These are phyloP conservation scores for Nothoprocta pentlandii DNA, from an alignment of 2,113 vertebrate species.

Conservation along the genomic window DNA sequence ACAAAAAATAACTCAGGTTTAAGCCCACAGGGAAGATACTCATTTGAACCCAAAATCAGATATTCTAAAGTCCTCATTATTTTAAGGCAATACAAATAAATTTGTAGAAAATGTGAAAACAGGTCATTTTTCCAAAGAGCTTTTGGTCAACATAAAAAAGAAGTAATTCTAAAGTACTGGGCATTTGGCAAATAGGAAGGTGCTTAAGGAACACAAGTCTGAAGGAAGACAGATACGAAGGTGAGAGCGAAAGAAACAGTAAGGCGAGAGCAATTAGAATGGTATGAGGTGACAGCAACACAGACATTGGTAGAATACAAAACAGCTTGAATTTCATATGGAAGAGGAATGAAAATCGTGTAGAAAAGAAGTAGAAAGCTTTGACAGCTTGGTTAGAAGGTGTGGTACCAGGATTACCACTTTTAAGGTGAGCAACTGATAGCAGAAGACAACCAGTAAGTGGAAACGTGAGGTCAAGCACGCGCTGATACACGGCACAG, in stretches of 20 bases:
- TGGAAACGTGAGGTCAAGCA: slow-evolving; percentile 3
- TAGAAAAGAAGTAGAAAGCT: background rate
- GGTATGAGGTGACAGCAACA: background rate
- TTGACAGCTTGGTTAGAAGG: background rate
- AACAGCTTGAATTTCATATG: background rate
- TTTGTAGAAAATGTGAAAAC: background rate
- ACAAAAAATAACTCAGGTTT: slow-evolving; percentile 28
- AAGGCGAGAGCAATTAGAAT: background rate
- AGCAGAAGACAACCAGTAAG: background rate
- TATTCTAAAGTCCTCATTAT: background rate
- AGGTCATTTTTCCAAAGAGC: background rate
- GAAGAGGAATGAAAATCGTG: background rate
- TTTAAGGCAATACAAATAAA: background rate
- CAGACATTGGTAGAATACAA: background rate
- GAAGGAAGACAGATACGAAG: background rate
- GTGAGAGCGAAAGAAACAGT: background rate
- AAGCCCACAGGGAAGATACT: background rate
- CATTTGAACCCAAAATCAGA: background rate
- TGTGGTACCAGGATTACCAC: background rate
- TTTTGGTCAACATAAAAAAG: background rate
- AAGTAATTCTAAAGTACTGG: background rate
- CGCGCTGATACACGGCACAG: background rate
- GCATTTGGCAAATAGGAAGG: background rate
- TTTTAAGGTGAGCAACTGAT: background rate
- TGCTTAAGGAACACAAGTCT: background rate